A percentile compares a stretch with the other conserved stretches of the same genome.
These are phyloP conservation scores for Hydractinia echinata DNA, from an alignment of 30 jellyfish, hydroid and myxozoan species.

Conservation along the genomic window DNA sequence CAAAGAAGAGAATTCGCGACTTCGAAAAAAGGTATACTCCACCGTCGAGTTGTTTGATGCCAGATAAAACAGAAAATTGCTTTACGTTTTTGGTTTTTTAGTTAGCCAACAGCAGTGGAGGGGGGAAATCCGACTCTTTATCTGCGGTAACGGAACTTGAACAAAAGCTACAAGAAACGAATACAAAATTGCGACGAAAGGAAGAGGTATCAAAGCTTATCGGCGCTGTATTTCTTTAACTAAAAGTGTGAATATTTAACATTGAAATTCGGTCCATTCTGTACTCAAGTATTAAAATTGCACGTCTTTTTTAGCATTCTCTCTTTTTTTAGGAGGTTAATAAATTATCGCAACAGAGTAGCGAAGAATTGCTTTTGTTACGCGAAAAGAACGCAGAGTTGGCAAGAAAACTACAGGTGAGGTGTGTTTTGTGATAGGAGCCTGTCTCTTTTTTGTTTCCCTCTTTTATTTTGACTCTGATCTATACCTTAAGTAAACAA, in stretches of 20 bases:
- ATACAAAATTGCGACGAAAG: slow-evolving; percentile 37
- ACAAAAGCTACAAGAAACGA: slow-evolving; percentile 39
- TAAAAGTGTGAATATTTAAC: neutral
- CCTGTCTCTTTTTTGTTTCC: neutral
- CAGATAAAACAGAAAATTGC: neutral
- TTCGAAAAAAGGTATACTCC: slow-evolving; percentile 54
- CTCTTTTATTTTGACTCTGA: no score
- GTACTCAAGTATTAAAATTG: neutral
- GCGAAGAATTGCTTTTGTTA: slow-evolving; percentile 43
- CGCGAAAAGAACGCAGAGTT: slow-evolving; percentile 64
- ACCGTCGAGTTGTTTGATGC: neutral
- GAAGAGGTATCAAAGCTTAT: slow-evolving; percentile 55
- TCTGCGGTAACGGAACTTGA: slow-evolving; percentile 51
- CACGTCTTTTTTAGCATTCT: neutral
- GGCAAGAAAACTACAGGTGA: slow-evolving; percentile 57
- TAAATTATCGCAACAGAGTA: slow-evolving; percentile 35
- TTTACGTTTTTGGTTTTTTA: neutral
- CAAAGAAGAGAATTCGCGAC: slow-evolving; percentile 73
- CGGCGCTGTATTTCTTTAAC: neutral
- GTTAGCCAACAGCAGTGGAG: neutral
- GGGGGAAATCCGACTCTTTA: slow-evolving; percentile 33
- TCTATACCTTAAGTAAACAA: no score
- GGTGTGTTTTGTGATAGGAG: no score
- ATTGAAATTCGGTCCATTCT: no score
- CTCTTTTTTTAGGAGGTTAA: slow-evolving; percentile 30